Evolutionary conservation across 2,888 invertebrate species (phyloP).

Genomic region (Entomobrya proxima): DNA sequence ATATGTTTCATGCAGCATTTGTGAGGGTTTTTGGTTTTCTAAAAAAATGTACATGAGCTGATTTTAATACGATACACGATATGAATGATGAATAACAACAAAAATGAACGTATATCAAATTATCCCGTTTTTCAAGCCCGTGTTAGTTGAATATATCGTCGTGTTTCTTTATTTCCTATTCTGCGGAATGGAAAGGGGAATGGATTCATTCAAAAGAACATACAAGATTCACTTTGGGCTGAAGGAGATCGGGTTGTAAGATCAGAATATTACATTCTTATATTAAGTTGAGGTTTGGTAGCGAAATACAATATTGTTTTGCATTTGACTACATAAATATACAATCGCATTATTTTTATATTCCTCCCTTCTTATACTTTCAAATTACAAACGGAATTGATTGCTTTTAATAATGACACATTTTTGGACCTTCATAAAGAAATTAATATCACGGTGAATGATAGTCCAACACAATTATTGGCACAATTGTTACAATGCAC

Average conservation of each 20-base stretch:
- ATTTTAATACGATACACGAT: slow-evolving; percentile 46
- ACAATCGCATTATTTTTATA: slow-evolving; percentile 25
- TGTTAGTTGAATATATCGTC: slow-evolving; percentile 38
- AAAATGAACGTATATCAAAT: slow-evolving; percentile 34
- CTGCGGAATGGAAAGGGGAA: slow-evolving; percentile 7
- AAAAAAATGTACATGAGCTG: slow-evolving; percentile 54
- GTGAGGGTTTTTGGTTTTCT: neutral
- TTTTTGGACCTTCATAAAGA: slow-evolving; percentile 18
- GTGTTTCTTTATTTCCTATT: slow-evolving; percentile 38
- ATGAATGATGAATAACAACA: slow-evolving; percentile 46
- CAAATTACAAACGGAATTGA: slow-evolving; percentile 33
- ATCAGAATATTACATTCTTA: slow-evolving; percentile 54
- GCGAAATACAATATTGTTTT: neutral
- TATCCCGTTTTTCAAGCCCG: slow-evolving; percentile 41
- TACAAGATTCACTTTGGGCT: neutral
- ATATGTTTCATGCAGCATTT: slow-evolving; percentile 27
- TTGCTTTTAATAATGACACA: slow-evolving; percentile 33
- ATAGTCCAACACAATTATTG: slow-evolving; percentile 46
- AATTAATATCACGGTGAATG: slow-evolving; percentile 26
- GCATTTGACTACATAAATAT: neutral
- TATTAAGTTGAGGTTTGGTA: neutral
- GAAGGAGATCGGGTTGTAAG: slow-evolving; percentile 49
- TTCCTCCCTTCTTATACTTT: no score
- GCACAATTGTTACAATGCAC: slow-evolving; percentile 46
- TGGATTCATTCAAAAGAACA: neutral